Evolutionary conservation across 2,888 invertebrate species (phyloP), one percentile per base, ranked within the genome.

Genomic region (Tryphoninae sp.): DNA sequence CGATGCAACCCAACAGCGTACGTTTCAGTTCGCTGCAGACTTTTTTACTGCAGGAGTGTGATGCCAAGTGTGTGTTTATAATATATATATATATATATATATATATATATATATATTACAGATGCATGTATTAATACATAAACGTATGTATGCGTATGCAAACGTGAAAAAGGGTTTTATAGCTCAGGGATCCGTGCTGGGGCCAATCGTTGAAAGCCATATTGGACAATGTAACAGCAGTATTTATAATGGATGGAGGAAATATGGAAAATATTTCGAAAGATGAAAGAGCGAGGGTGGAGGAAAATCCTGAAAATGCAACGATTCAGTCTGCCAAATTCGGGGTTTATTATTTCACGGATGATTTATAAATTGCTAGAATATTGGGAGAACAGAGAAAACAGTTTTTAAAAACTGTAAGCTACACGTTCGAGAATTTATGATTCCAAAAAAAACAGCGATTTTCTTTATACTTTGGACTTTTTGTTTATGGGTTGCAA

Each of bases 21-120:
- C 42, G 65, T 76, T 82, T 67, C 74, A 78, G 69, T 42, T 58
- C 40, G 74, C 53, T 67, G 61, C 64, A 69, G 53, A 71, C 45
- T 75, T 78, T 51, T 62, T 51, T 23, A 45, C 67, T 42, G 59
- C 49, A 71, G 49, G 42, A 40, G 59, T 55, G 40, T 45, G 51
- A 51, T 19, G 19, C 16, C 16, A 19, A 62, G 65, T 23, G 33
- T 51, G 23, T 61, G 51, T 49, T 13, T 42, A 64, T 19, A 69
- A 65, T 49, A 45, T 53, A 53, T 76, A 68, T 61, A 72, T 22
- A 51, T 26, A 45, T 49, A 19, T 42, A 58, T 13, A 65, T 49
- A 45, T 53, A 53, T 76, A 68, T 61, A 72, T 22, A 51, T 26
- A 45, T 49, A 19, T 42, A 58, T 13, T 26, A 40, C 62, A 8